A percentile compares a stretch with the other conserved stretches of the same genome.
phyloP scores from a whole-genome alignment of 2,888 invertebrate species.

The Timema podura region DNA sequence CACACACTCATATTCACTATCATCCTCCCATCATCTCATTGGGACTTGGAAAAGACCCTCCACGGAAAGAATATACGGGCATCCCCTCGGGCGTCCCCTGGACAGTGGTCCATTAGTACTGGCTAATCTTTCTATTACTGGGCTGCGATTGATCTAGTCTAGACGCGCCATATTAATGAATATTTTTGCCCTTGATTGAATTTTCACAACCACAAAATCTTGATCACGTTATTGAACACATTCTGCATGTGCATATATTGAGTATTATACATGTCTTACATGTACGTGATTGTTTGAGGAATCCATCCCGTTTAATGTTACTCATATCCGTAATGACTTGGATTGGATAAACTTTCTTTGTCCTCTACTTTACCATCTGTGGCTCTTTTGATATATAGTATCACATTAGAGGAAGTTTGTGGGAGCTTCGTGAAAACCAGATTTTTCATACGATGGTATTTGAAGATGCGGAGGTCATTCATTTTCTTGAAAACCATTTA shows the following conservation, averaged over 20 bases:
- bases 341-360: background rate
- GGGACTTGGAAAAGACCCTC: too few relatives aligned
- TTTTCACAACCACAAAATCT: background rate
- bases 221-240: background rate
- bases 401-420: background rate
- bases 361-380: background rate
- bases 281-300: background rate
- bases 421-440: background rate
- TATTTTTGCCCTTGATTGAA: background rate
- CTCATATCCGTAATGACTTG: background rate
- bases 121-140: too few relatives aligned
- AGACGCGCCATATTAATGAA: too few relatives aligned
- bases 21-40: too few relatives aligned
- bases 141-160: too few relatives aligned
- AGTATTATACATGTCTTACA: background rate
- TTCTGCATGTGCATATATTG: background rate
- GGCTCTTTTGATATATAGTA: slow-evolving; percentile 2
- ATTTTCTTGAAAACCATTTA: background rate
- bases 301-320: too few relatives aligned
- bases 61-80: too few relatives aligned
- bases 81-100: too few relatives aligned
- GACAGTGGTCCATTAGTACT: too few relatives aligned
- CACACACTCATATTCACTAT: too few relatives aligned
- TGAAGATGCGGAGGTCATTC: slow-evolving; percentile 2
- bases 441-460: slow-evolving; percentile 9